Base-by-base conservation (phyloP, 2,113 vertebrate genomes). In the Marcusenius ussheri region DNA sequence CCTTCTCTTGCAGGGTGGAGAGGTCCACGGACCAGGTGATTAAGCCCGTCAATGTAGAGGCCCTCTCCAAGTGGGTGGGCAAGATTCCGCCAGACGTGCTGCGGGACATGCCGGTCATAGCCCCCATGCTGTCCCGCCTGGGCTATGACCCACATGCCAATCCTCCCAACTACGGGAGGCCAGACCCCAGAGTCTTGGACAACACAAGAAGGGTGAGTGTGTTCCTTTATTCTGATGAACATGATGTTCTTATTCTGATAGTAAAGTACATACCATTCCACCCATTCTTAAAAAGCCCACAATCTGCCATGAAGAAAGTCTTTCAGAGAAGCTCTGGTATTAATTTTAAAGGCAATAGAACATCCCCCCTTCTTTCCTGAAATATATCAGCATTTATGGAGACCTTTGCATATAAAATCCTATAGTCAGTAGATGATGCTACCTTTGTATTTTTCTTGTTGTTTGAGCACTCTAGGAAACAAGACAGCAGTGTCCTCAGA, bases 21-120 rank as follows among this genome's bases (percentile, higher is more conserved):
- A 93, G 98, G 91, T 99, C 98, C 45, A 99, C 98, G 87, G 98
- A 99, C 92, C 98, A 99, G 92, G 98, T 99, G 88, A 97, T 99
- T 95, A 99, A 99, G 91, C 98, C 98, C 0, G 97, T 99, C 91
- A 99, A 99, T 0, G 95, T 99, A 93, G 98, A 97, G 91, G 98
- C 98, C 0, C 95, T 99, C 88, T 98, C 98, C 4, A 99, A 99
- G 93, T 99, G 98, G 98, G 98, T 99, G 47, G 98, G 98, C 85
- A 99, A 99, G 94, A 99, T 99, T 86, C 98, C 98, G 0, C 90
- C 95, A 0, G 98, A 99, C 24, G 98, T 99, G 35, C 94, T 99
- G 92, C 96, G 97, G 89, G 98, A 99, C 91, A 99, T 99, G 98
- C 95, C 98, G 0, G 96, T 95, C 91, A 97, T 99, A 7, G 98